These are phyloP conservation scores for Parotia lawesii DNA, from an alignment of 2,113 vertebrate species.

Conservation along the genomic window DNA sequence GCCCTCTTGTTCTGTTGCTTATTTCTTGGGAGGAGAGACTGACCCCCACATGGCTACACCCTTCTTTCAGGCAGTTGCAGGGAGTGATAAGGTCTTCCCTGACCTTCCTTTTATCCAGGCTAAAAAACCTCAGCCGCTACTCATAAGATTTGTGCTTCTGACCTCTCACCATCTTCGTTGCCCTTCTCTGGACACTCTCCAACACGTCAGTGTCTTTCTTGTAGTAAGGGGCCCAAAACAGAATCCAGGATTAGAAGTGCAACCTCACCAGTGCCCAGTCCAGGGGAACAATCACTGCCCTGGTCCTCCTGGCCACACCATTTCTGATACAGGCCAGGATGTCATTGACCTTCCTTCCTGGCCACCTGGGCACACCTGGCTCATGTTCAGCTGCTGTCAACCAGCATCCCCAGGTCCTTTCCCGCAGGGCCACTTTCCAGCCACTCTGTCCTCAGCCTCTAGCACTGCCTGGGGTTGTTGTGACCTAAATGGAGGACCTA, in stretches of 20 bases:
- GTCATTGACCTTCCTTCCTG: not conserved
- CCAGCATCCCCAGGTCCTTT: not conserved
- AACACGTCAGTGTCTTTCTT: not conserved
- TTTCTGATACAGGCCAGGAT: not conserved
- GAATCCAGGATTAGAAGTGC: not conserved
- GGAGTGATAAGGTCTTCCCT: not conserved
- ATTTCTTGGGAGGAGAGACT: not conserved
- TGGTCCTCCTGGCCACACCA: not conserved
- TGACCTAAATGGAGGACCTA: not conserved
- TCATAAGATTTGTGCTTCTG: not conserved
- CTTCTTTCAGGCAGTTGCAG: not conserved
- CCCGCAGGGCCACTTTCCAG: not conserved
- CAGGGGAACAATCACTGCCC: not conserved
- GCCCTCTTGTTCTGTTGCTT: not conserved
- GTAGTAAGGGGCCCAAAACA: not conserved
- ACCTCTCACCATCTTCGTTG: not conserved
- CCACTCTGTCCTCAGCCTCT: not conserved
- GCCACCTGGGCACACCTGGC: not conserved
- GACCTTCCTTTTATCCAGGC: not conserved
- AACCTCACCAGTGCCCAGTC: not conserved
- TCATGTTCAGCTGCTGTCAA: not conserved
- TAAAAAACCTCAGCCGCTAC: rapidly evolving
- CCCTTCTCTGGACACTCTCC: not conserved
- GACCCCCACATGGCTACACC: not conserved
- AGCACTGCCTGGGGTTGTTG: not conserved